phyloP scores from a whole-genome alignment of 2,113 vertebrate species.

The Callipepla californica region DNA sequence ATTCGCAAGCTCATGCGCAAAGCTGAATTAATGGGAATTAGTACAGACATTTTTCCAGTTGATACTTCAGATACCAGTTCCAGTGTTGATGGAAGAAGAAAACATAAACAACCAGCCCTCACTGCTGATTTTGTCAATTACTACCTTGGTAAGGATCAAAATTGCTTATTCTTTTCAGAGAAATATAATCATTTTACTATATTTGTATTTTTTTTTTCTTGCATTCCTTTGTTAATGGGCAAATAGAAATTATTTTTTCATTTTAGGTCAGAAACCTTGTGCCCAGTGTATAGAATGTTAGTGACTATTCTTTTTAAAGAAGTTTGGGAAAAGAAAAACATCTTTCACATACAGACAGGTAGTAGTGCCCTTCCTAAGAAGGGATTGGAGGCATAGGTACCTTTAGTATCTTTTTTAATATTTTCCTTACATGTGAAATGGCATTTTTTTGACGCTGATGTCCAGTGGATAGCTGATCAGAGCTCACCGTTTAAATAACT shows the following conservation, averaged over 20 bases:
- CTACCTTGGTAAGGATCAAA: conserved; percentile 89
- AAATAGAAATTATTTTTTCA: background rate
- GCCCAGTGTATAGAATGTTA: background rate
- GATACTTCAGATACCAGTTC: conserved; percentile 95
- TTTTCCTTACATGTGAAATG: background rate
- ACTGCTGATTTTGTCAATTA: conserved; percentile 99
- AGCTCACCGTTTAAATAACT: background rate
- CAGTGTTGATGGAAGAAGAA: conserved; percentile 94
- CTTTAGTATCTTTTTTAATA: background rate
- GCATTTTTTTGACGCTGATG: background rate
- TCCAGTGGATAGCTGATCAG: background rate
- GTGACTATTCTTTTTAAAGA: background rate
- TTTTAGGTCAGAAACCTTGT: background rate
- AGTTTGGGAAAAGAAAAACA: background rate
- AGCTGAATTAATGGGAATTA: conserved; percentile 98
- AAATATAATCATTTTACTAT: background rate
- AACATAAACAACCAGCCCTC: conserved; percentile 96
- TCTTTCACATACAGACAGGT: background rate
- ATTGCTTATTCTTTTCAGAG: background rate
- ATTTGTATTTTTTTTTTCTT: background rate
- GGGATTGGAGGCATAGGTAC: background rate
- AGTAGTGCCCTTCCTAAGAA: background rate
- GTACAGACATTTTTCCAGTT: conserved; percentile 97
- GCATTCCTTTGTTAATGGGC: background rate
- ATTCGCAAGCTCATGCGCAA: conserved; percentile 98